Base-by-base conservation (phyloP, 1,140 invertebrate genomes). In the Melanaphis sacchari region DNA sequence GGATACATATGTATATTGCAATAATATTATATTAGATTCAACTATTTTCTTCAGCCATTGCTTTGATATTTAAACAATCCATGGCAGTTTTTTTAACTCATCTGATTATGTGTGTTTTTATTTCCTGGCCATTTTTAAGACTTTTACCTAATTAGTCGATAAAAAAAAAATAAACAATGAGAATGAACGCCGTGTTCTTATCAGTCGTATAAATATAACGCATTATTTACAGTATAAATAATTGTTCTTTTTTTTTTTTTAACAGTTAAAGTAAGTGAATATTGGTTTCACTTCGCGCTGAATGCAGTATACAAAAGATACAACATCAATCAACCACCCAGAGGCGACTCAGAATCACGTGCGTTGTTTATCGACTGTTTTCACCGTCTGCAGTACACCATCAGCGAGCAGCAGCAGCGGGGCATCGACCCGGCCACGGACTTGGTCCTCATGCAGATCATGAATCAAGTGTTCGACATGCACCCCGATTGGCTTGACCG, bases 371-470 rank as follows among this genome's bases (percentile, higher is more conserved):
- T 93, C 15, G 81, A 54, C 15, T 49, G 36, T 6, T 85, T 85
- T 26, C 46, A 54, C 0, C 91, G 49, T 26, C 26, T 93, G 1
- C 54, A 54, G 46, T 46, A 41, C 91, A 15, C n/a, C 22, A 40
- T 38, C 76, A 49, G n/a, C 31, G n/a, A 40, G 1, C 46, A 93
- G 46, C 49, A 40, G 15, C 81, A 40, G n/a, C n/a, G 9, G 21
- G 76, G 38, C 24, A 22, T n/a, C 22, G 21, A 11, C 36, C 36
- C 46, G 11, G 6, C 38, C 26, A 36, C 52, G 38, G 89, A 93
- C 91, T 24, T n/a, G 3, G 24, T 85, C n/a, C 91, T 93, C 36
- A 40, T 93, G 76, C 91, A 93, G 91, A 54, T 93, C 91, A 85
- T 93, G 81, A 81, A 66, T 7, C 91, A 93, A 40, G 81, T 93